A percentile compares a stretch with the other conserved stretches of the same genome.
phyloP scores from a whole-genome alignment of 2,797 vertebrate species.

The Iguana delicatissima region DNA sequence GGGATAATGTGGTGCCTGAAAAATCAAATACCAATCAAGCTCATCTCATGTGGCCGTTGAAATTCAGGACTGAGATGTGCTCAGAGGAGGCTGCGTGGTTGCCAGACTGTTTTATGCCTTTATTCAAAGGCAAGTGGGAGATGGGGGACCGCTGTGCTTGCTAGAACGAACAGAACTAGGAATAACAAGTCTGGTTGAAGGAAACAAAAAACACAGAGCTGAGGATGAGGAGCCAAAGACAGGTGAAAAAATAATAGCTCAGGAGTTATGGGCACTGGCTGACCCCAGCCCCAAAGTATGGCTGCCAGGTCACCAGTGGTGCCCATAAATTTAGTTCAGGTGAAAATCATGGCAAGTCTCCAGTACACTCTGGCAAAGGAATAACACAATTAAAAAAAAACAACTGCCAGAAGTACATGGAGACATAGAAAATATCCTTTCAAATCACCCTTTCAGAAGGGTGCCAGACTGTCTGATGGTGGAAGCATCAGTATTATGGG shows the following conservation, averaged over 20 bases:
- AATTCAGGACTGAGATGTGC: not conserved
- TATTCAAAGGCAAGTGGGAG: not conserved
- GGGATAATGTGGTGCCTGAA: not conserved
- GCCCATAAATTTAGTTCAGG: conserved; percentile 1
- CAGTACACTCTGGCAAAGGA: not conserved
- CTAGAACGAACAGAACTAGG: not conserved
- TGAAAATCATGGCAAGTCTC: not conserved
- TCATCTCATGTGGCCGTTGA: not conserved
- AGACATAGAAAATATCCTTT: not conserved
- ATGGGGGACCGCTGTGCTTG: not conserved
- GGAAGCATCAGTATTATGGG: not conserved
- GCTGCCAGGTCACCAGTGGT: not conserved
- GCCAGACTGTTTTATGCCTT: not conserved
- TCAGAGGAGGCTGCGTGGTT: not conserved
- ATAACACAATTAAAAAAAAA: not conserved
- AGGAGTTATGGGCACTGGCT: not conserved
- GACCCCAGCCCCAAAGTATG: not conserved
- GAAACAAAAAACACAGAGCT: too few species aligned
- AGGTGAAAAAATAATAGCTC: not conserved
- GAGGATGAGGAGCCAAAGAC: not conserved
- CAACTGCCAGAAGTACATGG: not conserved
- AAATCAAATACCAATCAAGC: not conserved
- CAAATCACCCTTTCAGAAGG: conserved; percentile 9
- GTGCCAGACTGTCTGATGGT: not conserved
- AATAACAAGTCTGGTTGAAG: not conserved